Evolutionary conservation across 1,140 invertebrate genomes (phyloP).

Genomic region (Philaenus spumarius): DNA sequence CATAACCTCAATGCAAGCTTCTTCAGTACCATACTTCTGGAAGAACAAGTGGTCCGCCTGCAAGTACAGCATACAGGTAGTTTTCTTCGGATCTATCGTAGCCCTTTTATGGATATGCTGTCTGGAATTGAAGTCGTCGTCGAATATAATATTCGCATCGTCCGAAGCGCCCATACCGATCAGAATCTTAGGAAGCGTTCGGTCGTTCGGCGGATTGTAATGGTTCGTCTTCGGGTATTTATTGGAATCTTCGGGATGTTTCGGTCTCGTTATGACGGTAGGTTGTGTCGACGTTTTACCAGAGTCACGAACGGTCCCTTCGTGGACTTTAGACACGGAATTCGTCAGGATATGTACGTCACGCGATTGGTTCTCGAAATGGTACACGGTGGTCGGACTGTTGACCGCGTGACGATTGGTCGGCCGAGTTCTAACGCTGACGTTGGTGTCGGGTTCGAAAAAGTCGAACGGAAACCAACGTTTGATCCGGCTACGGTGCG

Average conservation of each 20-base stretch:
- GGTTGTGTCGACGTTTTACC: no score
- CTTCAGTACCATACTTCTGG: constrained; percentile 84
- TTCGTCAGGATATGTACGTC: neutral
- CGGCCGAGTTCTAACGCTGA: neutral
- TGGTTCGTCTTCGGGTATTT: constrained; percentile 1
- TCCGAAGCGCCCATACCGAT: constrained; percentile 15
- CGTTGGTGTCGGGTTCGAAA: neutral
- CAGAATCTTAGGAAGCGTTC: constrained; percentile 11
- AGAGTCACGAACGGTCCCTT: no score
- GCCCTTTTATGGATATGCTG: constrained; percentile 59
- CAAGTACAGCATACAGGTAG: constrained; percentile 76
- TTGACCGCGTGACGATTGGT: neutral
- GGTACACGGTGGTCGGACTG: constrained; percentile 10
- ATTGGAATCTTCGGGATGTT: no score
- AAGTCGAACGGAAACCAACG: neutral
- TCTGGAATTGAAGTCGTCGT: constrained; percentile 29
- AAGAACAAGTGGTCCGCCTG: constrained; percentile 94
- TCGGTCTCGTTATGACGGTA: no score
- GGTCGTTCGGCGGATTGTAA: neutral
- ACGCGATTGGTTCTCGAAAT: constrained; percentile 6
- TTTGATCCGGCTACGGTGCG: neutral
- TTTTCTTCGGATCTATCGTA: constrained; percentile 65
- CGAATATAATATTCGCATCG: constrained; percentile 22
- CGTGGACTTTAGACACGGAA: neutral
- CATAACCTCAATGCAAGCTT: constrained; percentile 92